phyloP scores from a whole-genome alignment of 2,113 vertebrate species.

The Carassius carassius region DNA sequence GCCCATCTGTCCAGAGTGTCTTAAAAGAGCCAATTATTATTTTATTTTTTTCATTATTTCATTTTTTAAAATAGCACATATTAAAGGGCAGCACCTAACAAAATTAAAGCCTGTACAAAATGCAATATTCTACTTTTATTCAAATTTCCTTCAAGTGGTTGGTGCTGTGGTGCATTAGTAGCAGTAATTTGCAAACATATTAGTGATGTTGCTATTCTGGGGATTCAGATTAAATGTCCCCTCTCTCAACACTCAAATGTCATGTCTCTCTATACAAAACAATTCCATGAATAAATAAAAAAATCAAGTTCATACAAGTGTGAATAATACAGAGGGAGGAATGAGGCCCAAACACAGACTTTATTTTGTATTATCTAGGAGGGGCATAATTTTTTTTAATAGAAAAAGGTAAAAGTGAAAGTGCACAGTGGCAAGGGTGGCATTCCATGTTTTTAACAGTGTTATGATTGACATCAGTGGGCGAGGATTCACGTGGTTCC shows the following conservation, averaged over 20 bases:
- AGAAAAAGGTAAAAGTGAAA: not conserved
- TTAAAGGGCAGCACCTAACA: not conserved
- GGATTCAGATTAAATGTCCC: not conserved
- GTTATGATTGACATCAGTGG: not conserved
- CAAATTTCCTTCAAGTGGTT: not conserved
- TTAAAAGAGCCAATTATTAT: too few species aligned
- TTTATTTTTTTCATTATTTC: too few species aligned
- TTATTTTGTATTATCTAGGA: not conserved
- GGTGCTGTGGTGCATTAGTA: not conserved
- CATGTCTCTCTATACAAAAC: not conserved
- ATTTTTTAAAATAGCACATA: not conserved
- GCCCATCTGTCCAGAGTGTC: not conserved
- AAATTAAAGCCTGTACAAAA: not conserved
- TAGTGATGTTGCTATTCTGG: not conserved
- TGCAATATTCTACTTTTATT: not conserved
- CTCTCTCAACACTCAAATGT: not conserved
- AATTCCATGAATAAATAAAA: not conserved
- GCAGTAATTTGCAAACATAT: not conserved
- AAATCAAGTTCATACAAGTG: not conserved
- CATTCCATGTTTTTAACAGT: not conserved
- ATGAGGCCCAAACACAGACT: not conserved
- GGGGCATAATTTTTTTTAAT: not conserved
- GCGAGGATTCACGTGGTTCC: not conserved
- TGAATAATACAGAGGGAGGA: slow-evolving; percentile 6
- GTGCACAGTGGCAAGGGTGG: not conserved